Percentiles rank a stretch among this genome's conserved stretches.
Conservation (phyloP, 1,140 invertebrate genomes). For the Bombus polaris region DNA sequence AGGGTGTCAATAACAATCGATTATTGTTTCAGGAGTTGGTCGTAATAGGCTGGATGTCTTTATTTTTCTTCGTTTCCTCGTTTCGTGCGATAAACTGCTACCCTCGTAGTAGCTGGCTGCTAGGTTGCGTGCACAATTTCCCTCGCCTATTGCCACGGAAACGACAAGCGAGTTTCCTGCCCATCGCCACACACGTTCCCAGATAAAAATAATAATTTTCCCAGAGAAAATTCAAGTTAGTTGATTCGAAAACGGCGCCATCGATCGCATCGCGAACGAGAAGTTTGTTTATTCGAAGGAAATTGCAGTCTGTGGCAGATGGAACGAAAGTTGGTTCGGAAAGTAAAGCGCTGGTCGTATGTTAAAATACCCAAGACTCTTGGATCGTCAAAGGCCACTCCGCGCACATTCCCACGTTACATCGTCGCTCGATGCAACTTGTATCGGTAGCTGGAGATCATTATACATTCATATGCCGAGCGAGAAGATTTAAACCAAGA, state of each 20-base stretch:
- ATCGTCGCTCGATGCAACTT: slow-evolving; percentile 18
- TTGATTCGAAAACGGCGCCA: not conserved
- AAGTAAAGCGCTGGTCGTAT: too few species aligned
- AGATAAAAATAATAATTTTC: not conserved
- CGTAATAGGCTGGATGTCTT: slow-evolving; percentile 39
- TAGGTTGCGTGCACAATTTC: not conserved
- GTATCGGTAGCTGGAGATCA: slow-evolving; percentile 29
- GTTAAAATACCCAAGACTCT: not conserved
- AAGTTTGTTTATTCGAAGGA: not conserved
- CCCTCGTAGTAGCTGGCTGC: not conserved
- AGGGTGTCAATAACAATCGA: slow-evolving; percentile 71
- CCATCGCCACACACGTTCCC: not conserved
- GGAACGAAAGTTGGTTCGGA: accelerated
- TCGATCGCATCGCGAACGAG: too few species aligned
- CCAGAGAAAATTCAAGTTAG: too few species aligned
- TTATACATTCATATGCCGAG: slow-evolving; percentile 55
- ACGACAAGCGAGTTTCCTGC: not conserved
- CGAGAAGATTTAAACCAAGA: slow-evolving; percentile 31
- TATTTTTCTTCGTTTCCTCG: slow-evolving; percentile 27
- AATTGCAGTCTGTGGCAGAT: not conserved
- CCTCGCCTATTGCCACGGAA: not conserved
- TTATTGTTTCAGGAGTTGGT: slow-evolving; percentile 52
- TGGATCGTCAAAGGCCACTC: not conserved
- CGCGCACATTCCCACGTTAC: slow-evolving; percentile 23
- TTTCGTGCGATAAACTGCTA: not conserved